phyloP scores from a whole-genome alignment of 1,140 invertebrate species.

The Lutraria rhynchaena region DNA sequence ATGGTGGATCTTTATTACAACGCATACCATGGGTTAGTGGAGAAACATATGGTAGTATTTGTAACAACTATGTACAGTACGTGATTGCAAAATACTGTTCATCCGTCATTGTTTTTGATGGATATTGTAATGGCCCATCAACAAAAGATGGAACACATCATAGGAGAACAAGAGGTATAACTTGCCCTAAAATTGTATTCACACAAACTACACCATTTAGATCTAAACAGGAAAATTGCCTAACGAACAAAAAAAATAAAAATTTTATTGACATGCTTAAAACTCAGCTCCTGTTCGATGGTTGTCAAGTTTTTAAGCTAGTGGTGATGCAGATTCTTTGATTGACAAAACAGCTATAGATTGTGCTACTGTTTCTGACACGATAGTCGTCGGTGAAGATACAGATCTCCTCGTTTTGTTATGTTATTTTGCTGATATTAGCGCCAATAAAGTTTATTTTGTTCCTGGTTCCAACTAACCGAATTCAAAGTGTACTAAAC shows the following conservation, averaged over 20 bases:
- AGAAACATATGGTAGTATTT: neutral
- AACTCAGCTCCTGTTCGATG: neutral
- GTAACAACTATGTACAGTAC: neutral
- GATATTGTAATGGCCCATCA: neutral
- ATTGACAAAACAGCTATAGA: constrained; percentile 54
- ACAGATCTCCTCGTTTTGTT: constrained; percentile 59
- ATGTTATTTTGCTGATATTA: constrained; percentile 12
- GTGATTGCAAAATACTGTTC: neutral
- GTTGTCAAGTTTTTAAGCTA: constrained; percentile 47
- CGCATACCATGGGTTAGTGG: neutral
- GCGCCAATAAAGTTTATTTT: constrained; percentile 2
- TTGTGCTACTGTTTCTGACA: neutral
- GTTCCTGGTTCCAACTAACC: neutral
- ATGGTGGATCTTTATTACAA: constrained; percentile 13
- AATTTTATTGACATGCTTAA: constrained; percentile 45
- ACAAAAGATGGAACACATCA: constrained; percentile 5
- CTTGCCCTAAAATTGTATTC: neutral
- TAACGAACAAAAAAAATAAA: constrained; percentile 53
- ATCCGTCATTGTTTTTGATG: constrained; percentile 3
- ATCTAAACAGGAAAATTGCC: constrained; percentile 49
- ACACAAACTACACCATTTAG: neutral
- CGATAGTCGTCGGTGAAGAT: constrained; percentile 56
- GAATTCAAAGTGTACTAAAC: neutral
- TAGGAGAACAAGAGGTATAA: neutral
- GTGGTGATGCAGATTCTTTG: constrained; percentile 50